Evolutionary conservation across 2,888 invertebrate genomes (phyloP).

Genomic region (Sarcophaga caerulescens): DNA sequence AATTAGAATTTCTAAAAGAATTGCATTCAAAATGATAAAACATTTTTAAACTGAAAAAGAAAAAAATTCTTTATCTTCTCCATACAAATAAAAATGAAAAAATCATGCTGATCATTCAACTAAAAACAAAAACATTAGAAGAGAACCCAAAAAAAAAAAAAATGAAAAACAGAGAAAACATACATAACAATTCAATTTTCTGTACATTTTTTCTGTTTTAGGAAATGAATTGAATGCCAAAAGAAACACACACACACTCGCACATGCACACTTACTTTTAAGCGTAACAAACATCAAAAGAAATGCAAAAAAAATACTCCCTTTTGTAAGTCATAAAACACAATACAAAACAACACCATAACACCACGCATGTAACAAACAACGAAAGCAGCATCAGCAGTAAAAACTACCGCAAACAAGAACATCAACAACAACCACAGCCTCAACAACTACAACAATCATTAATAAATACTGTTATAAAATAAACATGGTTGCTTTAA

Average conservation of each 20-base stretch:
- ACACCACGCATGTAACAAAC: conserved; percentile 4
- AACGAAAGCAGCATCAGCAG: conserved; percentile 2
- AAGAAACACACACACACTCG: conserved; percentile 16
- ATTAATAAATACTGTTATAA: not conserved
- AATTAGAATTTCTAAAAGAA: conserved; percentile 39
- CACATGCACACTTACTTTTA: not conserved
- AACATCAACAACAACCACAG: conserved; percentile 12
- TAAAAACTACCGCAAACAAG: not conserved
- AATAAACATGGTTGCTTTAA: not conserved
- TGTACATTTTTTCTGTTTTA: conserved; percentile 58
- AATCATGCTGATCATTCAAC: conserved; percentile 54
- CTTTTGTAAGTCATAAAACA: no score
- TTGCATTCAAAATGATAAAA: conserved; percentile 44
- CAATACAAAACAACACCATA: not conserved
- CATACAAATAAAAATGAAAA: conserved; percentile 14
- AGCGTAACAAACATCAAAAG: conserved; percentile 7
- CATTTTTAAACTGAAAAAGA: not conserved
- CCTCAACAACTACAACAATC: conserved; percentile 12
- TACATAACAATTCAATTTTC: conserved; percentile 44
- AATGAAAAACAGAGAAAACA: not conserved
- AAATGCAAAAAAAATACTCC: no score
- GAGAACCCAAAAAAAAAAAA: not conserved
- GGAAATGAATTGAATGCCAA: conserved; percentile 64
- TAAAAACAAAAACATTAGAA: conserved; percentile 21
- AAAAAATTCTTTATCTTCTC: conserved; percentile 1